Conservation (phyloP, 2,113 vertebrate genomes). For the Sebastes schlegelii region DNA sequence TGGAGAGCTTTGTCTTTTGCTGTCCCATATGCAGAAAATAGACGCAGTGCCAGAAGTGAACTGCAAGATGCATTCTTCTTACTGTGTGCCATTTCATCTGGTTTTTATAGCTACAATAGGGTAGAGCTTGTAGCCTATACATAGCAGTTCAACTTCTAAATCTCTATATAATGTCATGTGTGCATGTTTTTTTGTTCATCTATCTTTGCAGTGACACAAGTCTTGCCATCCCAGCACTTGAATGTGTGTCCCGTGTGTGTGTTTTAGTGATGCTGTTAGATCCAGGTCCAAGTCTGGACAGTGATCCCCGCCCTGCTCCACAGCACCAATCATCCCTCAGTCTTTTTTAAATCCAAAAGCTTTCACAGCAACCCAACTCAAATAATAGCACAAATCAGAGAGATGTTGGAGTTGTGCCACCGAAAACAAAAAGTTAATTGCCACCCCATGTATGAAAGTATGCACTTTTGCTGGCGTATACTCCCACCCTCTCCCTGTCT, state of each 20-base stretch:
- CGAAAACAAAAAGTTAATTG: conserved; percentile 70
- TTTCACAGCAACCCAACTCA: conserved; percentile 42
- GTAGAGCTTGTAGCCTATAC: not conserved
- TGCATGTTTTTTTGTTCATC: not conserved
- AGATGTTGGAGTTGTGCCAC: conserved; percentile 68
- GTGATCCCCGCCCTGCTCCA: conserved; percentile 22
- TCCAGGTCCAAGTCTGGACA: conserved; percentile 27
- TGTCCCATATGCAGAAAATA: conserved; percentile 32
- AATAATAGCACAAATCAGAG: conserved; percentile 65
- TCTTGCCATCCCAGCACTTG: not conserved
- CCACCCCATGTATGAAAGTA: conserved; percentile 56
- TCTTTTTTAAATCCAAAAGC: conserved; percentile 67
- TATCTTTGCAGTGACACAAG: not conserved
- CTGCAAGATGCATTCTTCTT: not conserved
- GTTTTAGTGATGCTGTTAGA: conserved; percentile 24
- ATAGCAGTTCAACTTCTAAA: not conserved
- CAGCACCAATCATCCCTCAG: not conserved
- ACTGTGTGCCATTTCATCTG: conserved; percentile 1
- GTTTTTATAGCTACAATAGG: not conserved
- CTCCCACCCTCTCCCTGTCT: conserved; percentile 66
- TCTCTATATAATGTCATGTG: too few species aligned
- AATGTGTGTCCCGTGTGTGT: not conserved
- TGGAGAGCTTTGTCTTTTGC: conserved; percentile 11
- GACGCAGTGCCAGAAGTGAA: not conserved
- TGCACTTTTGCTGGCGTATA: conserved; percentile 47